Evolutionary conservation across 2,113 vertebrate species (phyloP), one percentile per base, ranked within the genome.

Genomic region (Argyrosomus japonicus): DNA sequence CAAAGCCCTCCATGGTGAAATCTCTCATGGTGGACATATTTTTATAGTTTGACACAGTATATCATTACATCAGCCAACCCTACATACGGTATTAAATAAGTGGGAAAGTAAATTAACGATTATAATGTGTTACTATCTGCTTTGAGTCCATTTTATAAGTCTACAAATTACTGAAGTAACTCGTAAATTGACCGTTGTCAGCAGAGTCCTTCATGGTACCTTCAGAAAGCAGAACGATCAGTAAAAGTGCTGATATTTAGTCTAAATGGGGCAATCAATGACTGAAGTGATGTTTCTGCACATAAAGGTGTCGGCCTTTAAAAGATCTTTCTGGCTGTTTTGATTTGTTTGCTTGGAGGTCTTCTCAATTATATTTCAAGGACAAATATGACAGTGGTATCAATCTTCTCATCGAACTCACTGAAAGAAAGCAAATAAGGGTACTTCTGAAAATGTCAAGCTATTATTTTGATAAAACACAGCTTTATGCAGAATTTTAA

Each of bases 221-320:
- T 56, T 86, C 36, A 65, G 63, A 62, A 43, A 77, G 68, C 40
- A 67, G 45, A 54, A 73, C 48, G 51, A 74, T 76, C 12, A 73
- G 54, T 71, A 45, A 87, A 40, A 83, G 73, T 72, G 54, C 25
- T 77, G 45, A 57, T 68, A 81, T 86, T 87, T 70, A 57, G 73
- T 79, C 25, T 58, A 58, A 80, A 82, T 79, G 72, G n/a, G 58
- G 17, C 58, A 80, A 78, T 79, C 62, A 79, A 51, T 75, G 75
- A 68, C 19, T 48, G 23, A 81, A 68, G n/a, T 9, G 71, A 73
- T 69, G 67, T 81, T 85, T 68, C 81, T 68, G 70, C 54, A 68
- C 54, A 77, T 60, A 40, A 78, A 82, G 6, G 56, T 56, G 15
- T 77, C 67, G 48, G n/a, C n/a, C n/a, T n/a, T n/a, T n/a, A n/a